phyloP scores from a whole-genome alignment of 2,888 invertebrate species.

The Odiellus spinosus region DNA sequence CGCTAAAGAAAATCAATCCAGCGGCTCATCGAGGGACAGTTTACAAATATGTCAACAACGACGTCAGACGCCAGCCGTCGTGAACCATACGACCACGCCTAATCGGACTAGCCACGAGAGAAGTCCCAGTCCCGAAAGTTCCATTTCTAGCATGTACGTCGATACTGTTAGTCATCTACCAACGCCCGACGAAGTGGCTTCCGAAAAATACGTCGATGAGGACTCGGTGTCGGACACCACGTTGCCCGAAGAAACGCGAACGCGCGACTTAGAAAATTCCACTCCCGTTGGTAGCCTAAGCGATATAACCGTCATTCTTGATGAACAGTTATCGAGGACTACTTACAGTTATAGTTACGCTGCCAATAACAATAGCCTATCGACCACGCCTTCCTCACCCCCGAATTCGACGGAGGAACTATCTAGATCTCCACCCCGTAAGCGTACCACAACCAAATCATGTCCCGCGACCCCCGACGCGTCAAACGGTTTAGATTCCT shows the following conservation, averaged over 20 bases:
- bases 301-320: constrained; percentile 14
- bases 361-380: too few relatives aligned
- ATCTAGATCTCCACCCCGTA: too few relatives aligned
- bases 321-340: constrained; percentile 1
- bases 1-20: background rate
- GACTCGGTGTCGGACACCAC: constrained; percentile 6
- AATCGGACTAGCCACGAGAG: constrained; percentile 3
- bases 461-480: too few relatives aligned
- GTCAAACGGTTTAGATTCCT: too few relatives aligned
- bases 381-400: too few relatives aligned
- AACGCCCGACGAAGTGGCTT: constrained; percentile 8
- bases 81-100: background rate
- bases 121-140: constrained; percentile 15
- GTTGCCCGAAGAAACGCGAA: too few relatives aligned
- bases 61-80: background rate
- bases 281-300: constrained; percentile 12
- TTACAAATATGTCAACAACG: background rate
- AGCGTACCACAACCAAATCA: too few relatives aligned
- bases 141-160: constrained; percentile 15
- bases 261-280: constrained; percentile 8
- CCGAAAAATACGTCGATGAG: constrained; percentile 1
- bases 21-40: background rate
- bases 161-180: constrained; percentile 16
- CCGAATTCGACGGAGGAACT: too few relatives aligned
- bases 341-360: too few relatives aligned